Percentiles rank a stretch among this genome's conserved stretches.
Conservation (phyloP, 2,113 vertebrate genomes). For the Pelobates fuscus region DNA sequence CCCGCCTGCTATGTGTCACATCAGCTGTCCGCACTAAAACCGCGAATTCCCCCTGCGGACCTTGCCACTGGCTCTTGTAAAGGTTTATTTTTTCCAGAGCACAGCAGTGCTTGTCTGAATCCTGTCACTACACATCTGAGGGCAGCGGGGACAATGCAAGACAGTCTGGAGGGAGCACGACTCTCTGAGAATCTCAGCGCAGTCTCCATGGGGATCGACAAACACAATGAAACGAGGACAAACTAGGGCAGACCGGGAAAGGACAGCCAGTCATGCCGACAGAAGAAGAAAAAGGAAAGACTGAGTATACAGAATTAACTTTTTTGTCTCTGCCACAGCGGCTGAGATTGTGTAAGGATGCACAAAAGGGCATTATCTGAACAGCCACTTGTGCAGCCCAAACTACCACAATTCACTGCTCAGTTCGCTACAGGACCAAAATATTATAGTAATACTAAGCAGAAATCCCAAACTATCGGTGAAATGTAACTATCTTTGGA, state of each 20-base stretch:
- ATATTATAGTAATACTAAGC: no score
- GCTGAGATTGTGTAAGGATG: no score
- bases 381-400: no score
- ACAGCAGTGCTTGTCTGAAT: slow-evolving; percentile 5
- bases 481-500: no score
- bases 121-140: slow-evolving; percentile 24
- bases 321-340: no score
- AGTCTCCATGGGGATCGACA: slow-evolving; percentile 1
- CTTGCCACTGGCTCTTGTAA: neutral
- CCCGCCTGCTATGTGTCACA: neutral
- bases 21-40: neutral
- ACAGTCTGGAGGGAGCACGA: neutral
- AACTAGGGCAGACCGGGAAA: neutral
- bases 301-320: no score
- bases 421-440: no score
- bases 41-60: neutral
- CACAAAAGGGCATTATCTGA: no score
- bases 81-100: slow-evolving; percentile 12
- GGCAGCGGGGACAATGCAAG: slow-evolving; percentile 16
- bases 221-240: neutral
- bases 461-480: no score
- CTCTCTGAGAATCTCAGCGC: neutral
- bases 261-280: neutral
- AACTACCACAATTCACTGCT: no score
- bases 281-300: neutral